A percentile compares a stretch with the other conserved stretches of the same genome.
These are phyloP conservation scores for Eupithecia exiguata DNA, from an alignment of 2,888 invertebrate species.

Conservation along the genomic window DNA sequence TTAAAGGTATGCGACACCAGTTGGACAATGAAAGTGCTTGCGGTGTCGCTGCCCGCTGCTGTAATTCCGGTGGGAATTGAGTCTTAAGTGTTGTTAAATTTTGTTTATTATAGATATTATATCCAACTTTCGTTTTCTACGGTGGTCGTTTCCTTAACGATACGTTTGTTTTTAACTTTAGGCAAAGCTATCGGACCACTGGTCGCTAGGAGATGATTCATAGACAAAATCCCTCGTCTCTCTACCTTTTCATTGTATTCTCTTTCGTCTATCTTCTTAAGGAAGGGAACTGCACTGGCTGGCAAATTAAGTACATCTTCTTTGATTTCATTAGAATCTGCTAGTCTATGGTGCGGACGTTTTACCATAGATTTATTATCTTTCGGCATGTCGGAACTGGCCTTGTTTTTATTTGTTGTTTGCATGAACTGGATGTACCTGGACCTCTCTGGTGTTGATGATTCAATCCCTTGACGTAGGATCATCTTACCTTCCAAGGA, in stretches of 20 bases:
- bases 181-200: conserved; percentile 41
- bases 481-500: background rate
- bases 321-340: conserved; percentile 1
- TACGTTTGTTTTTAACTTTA: background rate
- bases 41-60: too few species aligned
- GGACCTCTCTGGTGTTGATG: background rate
- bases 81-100: background rate
- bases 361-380: background rate
- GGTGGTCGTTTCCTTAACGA: background rate
- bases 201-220: conserved; percentile 38
- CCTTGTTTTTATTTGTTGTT: background rate
- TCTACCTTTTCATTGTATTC: background rate
- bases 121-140: background rate
- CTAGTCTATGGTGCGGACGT: background rate
- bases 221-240: background rate
- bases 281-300: background rate
- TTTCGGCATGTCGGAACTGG: background rate
- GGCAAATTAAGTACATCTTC: background rate
- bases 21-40: too few species aligned
- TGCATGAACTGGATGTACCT: background rate
- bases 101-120: background rate
- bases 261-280: background rate
- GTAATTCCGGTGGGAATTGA: too few species aligned
- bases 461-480: background rate
- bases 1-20: too few species aligned